Evolutionary conservation across 2,113 vertebrate species (phyloP).

Genomic region (Oriolus oriolus): DNA sequence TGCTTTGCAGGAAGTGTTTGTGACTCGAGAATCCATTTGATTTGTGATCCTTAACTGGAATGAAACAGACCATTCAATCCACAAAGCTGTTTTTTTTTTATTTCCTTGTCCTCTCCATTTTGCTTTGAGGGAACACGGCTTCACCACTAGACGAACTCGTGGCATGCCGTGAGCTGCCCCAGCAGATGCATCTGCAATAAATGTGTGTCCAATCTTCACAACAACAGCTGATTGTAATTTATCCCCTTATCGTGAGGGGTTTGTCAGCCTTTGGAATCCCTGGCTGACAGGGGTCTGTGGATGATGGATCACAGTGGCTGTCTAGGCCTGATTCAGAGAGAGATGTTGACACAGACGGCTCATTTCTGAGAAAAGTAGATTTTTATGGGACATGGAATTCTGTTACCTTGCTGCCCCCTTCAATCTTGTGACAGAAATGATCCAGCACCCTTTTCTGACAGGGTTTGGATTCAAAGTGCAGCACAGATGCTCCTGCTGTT

Average conservation of each 20-base stretch:
- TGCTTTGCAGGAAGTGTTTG: neutral
- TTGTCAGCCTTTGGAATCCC: neutral
- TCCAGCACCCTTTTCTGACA: neutral
- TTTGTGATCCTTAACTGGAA: neutral
- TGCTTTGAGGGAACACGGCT: neutral
- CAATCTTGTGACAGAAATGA: neutral
- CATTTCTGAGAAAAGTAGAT: conserved; percentile 18
- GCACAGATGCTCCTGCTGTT: neutral
- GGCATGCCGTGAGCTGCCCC: neutral
- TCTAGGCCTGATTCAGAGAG: neutral
- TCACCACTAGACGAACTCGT: neutral
- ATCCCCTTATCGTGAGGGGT: neutral
- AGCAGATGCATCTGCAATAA: neutral
- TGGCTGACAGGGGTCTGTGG: neutral
- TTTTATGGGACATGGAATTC: neutral
- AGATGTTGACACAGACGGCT: neutral
- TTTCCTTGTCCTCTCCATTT: neutral
- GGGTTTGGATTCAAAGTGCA: neutral
- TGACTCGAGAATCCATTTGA: neutral
- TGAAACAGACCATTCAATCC: neutral
- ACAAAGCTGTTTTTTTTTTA: neutral
- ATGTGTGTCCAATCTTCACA: neutral
- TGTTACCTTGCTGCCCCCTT: neutral
- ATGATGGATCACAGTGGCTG: conserved; percentile 7
- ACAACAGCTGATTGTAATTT: conserved; percentile 8